These are phyloP conservation scores for Augochlorella aurata DNA, from an alignment of 2,888 invertebrate species.

Conservation along the genomic window DNA sequence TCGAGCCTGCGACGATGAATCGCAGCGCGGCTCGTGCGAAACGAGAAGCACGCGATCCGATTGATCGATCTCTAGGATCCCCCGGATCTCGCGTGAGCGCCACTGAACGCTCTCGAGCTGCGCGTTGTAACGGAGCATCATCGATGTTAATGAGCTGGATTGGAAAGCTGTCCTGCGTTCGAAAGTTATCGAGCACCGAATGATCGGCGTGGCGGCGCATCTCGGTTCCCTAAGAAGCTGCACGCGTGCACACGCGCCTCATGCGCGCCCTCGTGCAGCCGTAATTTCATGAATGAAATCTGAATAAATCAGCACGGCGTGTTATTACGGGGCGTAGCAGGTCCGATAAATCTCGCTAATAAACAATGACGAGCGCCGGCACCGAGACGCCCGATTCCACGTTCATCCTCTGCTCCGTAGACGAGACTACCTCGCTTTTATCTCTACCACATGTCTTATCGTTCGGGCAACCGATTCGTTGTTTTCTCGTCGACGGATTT, in stretches of 20 bases:
- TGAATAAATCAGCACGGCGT: conserved; percentile 68
- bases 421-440: neutral
- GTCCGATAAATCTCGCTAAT: conserved; percentile 68
- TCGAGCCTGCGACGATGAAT: neutral
- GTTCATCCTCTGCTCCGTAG: neutral
- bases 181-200: conserved; percentile 73
- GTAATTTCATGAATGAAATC: conserved; percentile 75
- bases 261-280: conserved; percentile 20
- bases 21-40: neutral
- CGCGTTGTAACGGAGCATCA: conserved; percentile 70
- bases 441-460: conserved; percentile 18
- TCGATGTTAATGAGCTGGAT: conserved; percentile 78
- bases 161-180: conserved; percentile 77
- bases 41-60: conserved; percentile 14
- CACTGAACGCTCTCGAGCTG: conserved; percentile 45
- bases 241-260: conserved; percentile 17
- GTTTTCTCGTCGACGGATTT: neutral
- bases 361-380: conserved; percentile 60
- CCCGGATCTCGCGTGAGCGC: conserved; percentile 39
- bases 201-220: conserved; percentile 24
- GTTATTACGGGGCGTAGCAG: conserved; percentile 65
- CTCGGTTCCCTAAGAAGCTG: conserved; percentile 11
- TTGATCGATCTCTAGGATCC: conserved; percentile 13
- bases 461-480: neutral
- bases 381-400: neutral